Evolutionary conservation across 2,113 vertebrate genomes (phyloP), one percentile per base, ranked within the genome.

Genomic region (Puma concolor): DNA sequence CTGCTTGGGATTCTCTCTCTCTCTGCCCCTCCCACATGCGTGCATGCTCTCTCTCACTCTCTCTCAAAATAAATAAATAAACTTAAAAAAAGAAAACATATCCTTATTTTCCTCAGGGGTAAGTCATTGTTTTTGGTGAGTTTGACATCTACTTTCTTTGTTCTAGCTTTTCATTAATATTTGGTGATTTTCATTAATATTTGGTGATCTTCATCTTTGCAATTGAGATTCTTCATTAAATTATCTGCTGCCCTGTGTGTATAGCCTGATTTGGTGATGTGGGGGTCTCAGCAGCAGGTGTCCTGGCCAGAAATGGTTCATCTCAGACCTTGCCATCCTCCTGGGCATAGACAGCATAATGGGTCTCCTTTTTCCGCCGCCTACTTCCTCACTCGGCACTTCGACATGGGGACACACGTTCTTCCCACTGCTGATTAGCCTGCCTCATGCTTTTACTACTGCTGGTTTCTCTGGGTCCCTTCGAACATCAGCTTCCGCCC

Each of bases 401-500:
- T 76, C 66, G 3, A 52, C 27, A 33, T 48, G 11, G 83, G 74
- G 60, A 69, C 7, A 64, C 25, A 48, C 31, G 17, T 36, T 38
- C 29, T 13, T 31, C 21, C 21, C 12, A 15, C 5, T 52, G 33
- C 66, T 38, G 7, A 29, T n/a, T 5, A 82, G 14, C 17, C 21
- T 4, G 11, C 13, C 19, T 63, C 17, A 2, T 9, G 27, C 7
- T 63, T 31, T 50, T 17, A 1, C 14, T 27, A 13, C 29, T 5
- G 1, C 17, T n/a, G 77, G 69, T 63, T 54, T 54, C 50, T 33
- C 31, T 50, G 60, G 21, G 9, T 5, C 64, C 9, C 29, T 86
- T 13, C 31, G 12, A 25, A 21, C 7, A 15, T 1, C 4, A 21
- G 2, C 25, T 31, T 17, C 23, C 31, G 6, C 7, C 11, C 27